Evolutionary conservation across 1,140 invertebrate genomes (phyloP), one percentile per base, ranked within the genome.

Genomic region (Ceratitis capitata): DNA sequence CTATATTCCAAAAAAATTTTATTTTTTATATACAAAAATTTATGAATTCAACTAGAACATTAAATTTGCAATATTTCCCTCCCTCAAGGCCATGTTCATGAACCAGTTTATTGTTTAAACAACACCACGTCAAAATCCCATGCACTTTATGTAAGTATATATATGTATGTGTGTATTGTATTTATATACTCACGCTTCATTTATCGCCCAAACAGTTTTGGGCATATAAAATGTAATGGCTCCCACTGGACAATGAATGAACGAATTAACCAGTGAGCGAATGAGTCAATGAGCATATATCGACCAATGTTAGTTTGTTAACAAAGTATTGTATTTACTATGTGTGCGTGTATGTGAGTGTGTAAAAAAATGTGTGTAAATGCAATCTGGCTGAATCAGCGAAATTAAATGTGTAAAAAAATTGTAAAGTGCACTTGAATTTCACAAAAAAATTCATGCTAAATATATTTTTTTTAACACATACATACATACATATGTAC

Each of bases 221-320:
- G 32, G 32, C 35, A 14, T 69, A 39, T 19, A 16, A 32, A 19
- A 32, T 5, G 32, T 35, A 69, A 35, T 39, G 61, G 14, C 3
- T 39, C 61, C 16, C 61, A 6, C 6, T 69, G 61, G 61, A 39
- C 29, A 69, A 6, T 29, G n/a, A n/a, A n/a, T n/a, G n/a, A n/a
- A n/a, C n/a, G n/a, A n/a, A n/a, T n/a, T n/a, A n/a, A n/a, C n/a
- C n/a, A n/a, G n/a, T n/a, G n/a, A n/a, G n/a, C n/a, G n/a, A n/a
- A n/a, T n/a, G 61, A 39, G 61, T 69, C 61, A 69, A 69, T 69
- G 61, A 69, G 61, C 32, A 35, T 39, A 69, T 35, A 19, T 19
- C 29, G 61, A 32, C 61, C 61, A 69, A 69, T 69, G 61, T 69
- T 69, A 69, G 61, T 69, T 69, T 39, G 39, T 69, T 69, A 69